Conservation (phyloP, 2,797 vertebrate genomes). For the Myiotriccus ornatus region DNA sequence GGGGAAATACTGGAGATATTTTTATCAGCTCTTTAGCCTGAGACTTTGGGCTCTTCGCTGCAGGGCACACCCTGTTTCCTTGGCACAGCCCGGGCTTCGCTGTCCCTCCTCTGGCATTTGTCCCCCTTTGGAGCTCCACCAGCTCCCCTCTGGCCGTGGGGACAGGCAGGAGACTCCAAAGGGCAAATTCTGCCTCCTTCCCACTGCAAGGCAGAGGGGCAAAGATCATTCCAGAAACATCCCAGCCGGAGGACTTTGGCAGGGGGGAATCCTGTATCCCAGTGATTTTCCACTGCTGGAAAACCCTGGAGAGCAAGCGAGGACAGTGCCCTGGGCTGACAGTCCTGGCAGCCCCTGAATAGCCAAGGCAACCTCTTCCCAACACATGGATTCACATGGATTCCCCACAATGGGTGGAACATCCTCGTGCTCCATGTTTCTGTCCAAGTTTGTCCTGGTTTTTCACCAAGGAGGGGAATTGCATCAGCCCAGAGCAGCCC, state of each 20-base stretch:
- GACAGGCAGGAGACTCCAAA: not conserved
- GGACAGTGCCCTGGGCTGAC: not conserved
- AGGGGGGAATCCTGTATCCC: not conserved
- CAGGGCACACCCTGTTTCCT: not conserved
- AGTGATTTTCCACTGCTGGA: conserved; percentile 21
- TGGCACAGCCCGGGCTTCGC: not conserved
- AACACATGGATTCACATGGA: not conserved
- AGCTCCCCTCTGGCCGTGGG: not conserved
- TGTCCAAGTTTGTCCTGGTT: not conserved
- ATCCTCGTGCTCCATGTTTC: rapidly evolving
- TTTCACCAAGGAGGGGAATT: not conserved
- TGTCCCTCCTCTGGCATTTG: no score
- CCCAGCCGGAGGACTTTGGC: not conserved
- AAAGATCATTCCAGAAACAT: not conserved
- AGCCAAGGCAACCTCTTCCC: not conserved
- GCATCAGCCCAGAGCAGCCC: not conserved
- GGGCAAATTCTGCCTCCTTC: not conserved
- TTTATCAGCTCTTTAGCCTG: not conserved
- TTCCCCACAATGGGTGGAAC: not conserved
- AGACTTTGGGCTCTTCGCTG: not conserved
- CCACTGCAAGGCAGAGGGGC: not conserved
- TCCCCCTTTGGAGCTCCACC: rapidly evolving
- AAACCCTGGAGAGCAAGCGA: not conserved
- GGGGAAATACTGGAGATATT: not conserved
- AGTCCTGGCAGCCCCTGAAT: not conserved